Conservation (phyloP, 37 sponge, comb jelly and placozoan species). For the Mnemiopsis leidyi region DNA sequence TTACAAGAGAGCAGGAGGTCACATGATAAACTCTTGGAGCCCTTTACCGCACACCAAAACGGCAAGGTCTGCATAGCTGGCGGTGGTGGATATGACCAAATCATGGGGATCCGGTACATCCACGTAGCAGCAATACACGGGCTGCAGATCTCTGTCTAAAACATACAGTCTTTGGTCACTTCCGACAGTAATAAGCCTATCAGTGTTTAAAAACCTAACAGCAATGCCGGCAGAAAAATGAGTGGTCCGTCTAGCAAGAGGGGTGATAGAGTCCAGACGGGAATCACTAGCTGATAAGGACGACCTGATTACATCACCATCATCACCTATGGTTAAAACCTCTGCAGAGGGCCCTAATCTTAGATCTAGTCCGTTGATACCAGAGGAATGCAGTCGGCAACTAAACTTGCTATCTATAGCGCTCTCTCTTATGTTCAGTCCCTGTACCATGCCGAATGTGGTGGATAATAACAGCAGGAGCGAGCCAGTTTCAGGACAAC, state of each 20-base stretch:
- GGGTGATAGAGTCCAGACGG: background rate
- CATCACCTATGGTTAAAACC: slow-evolving; percentile 47
- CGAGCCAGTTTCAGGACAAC: background rate
- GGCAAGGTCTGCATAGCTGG: background rate
- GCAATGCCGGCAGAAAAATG: slow-evolving; percentile 60
- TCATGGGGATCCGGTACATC: slow-evolving; percentile 53
- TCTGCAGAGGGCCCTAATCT: background rate
- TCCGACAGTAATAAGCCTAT: slow-evolving; percentile 1
- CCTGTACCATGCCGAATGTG: slow-evolving; percentile 56
- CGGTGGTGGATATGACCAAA: background rate
- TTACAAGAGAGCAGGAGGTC: background rate
- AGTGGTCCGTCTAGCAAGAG: background rate
- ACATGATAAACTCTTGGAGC: slow-evolving; percentile 6
- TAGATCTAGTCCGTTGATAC: slow-evolving; percentile 41
- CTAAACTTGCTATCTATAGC: background rate
- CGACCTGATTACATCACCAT: slow-evolving; percentile 44
- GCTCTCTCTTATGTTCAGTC: background rate
- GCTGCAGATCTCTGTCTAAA: background rate
- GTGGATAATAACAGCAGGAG: background rate
- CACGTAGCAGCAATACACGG: background rate
- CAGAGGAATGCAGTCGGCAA: background rate
- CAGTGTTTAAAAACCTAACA: background rate
- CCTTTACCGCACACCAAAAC: slow-evolving; percentile 18
- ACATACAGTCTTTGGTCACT: slow-evolving; percentile 32
- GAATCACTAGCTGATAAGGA: background rate